Evolutionary conservation across 2,113 vertebrate genomes (phyloP).

Genomic region (Passer domesticus): DNA sequence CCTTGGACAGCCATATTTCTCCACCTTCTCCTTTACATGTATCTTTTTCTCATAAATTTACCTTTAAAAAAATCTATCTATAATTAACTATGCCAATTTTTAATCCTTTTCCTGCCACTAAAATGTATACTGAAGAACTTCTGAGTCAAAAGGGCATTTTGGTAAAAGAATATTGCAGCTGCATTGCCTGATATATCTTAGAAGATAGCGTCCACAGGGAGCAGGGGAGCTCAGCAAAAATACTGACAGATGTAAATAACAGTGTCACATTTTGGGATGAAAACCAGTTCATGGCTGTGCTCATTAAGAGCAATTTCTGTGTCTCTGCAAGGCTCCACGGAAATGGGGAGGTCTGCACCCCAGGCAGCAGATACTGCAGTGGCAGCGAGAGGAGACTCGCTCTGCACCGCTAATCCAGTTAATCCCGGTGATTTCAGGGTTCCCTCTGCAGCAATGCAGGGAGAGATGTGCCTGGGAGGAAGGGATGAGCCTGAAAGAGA

Average conservation of each 20-base stretch:
- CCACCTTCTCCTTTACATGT: background rate
- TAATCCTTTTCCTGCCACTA: background rate
- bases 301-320: constrained; percentile 43
- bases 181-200: background rate
- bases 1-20: background rate
- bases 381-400: background rate
- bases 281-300: constrained; percentile 27
- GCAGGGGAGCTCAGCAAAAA: background rate
- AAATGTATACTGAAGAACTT: background rate
- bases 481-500: background rate
- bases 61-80: background rate
- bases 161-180: constrained; percentile 16
- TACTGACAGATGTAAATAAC: constrained; percentile 56
- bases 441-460: background rate
- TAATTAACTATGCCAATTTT: background rate
- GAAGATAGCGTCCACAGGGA: background rate
- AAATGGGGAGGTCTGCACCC: constrained; percentile 34
- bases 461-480: background rate
- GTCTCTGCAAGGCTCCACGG: background rate
- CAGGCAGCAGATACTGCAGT: background rate
- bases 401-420: constrained; percentile 24
- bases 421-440: constrained; percentile 14
- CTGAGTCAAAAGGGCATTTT: constrained; percentile 11
- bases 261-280: constrained; percentile 35
- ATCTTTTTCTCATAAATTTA: background rate